Percentiles rank a stretch among this genome's conserved stretches.
phyloP scores from a whole-genome alignment of 1,140 invertebrate species.

The Hylaeus volcanicus region DNA sequence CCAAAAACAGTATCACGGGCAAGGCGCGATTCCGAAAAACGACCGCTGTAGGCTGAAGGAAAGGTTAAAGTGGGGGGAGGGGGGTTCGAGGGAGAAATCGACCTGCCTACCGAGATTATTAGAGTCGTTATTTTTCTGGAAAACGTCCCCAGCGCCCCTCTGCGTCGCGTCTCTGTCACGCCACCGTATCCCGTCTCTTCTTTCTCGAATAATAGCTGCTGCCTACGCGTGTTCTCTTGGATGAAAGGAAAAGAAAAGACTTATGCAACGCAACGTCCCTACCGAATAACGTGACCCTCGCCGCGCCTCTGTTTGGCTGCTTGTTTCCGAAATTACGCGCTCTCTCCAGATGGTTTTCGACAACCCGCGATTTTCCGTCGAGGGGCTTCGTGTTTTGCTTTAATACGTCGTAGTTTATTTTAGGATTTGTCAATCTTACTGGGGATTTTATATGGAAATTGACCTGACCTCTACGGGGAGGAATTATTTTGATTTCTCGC shows the following conservation, averaged over 20 bases:
- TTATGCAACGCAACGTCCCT: constrained; percentile 33
- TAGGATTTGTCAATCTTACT: too few relatives aligned
- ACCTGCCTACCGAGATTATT: constrained; percentile 65
- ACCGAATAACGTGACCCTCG: constrained; percentile 45
- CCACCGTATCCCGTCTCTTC: neutral
- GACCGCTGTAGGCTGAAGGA: constrained; percentile 27
- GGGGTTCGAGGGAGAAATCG: constrained; percentile 23
- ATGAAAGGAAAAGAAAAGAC: constrained; percentile 29
- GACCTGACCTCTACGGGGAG: too few relatives aligned
- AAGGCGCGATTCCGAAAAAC: constrained; percentile 60
- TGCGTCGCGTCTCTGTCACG: neutral
- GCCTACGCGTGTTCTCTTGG: constrained; percentile 31
- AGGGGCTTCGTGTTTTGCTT: too few relatives aligned
- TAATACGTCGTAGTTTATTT: too few relatives aligned
- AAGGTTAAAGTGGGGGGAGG: constrained; percentile 42
- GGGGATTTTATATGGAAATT: too few relatives aligned
- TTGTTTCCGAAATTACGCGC: neutral
- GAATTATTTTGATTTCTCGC: too few relatives aligned
- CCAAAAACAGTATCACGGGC: constrained; percentile 62
- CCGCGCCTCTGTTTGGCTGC: constrained; percentile 9
- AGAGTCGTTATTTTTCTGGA: constrained; percentile 70
- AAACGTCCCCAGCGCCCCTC: constrained; percentile 32
- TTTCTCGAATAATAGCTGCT: constrained; percentile 40
- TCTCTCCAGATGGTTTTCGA: neutral
- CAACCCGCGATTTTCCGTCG: neutral